Percentiles rank a stretch among this genome's conserved stretches.
Evolutionary conservation across 2,797 vertebrate species (phyloP).

Genomic region (Enteromius paludinosus): DNA sequence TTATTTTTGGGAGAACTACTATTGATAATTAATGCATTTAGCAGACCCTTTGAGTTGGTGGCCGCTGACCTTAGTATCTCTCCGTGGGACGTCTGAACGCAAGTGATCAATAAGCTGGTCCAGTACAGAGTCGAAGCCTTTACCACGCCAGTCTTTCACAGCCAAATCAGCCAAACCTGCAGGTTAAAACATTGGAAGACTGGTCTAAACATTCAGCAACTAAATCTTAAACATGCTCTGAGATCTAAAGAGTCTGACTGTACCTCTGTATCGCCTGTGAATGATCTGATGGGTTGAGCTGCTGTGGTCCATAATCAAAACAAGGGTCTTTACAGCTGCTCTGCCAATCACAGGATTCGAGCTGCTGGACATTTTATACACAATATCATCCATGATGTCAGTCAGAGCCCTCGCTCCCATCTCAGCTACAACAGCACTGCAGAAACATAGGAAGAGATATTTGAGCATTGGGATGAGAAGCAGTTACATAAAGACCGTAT

Average conservation of each 20-base stretch:
- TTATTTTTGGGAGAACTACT: too few relatives aligned
- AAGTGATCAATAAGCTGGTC: conserved; percentile 81
- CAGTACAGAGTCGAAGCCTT: conserved; percentile 85
- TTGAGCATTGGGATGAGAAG: not conserved
- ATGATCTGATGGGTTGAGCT: conserved; percentile 74
- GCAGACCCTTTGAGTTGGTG: not conserved
- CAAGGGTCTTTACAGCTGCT: conserved; percentile 80
- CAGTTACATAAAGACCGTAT: not conserved
- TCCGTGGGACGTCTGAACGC: conserved; percentile 45
- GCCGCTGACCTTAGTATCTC: conserved; percentile 27
- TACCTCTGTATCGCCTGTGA: conserved; percentile 86
- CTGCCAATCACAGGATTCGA: conserved; percentile 81
- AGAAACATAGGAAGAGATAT: not conserved
- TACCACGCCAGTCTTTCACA: conserved; percentile 85
- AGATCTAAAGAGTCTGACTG: not conserved
- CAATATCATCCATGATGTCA: conserved; percentile 86
- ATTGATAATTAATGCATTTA: too few relatives aligned
- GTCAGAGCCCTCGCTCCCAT: conserved; percentile 76
- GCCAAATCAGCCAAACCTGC: conserved; percentile 55
- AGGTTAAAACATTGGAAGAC: not conserved
- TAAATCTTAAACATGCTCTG: not conserved
- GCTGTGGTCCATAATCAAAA: conserved; percentile 78
- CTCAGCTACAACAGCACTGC: conserved; percentile 68
- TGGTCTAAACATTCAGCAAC: not conserved
- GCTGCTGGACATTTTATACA: conserved; percentile 88